Evolutionary conservation across 2,888 invertebrate species (phyloP).

Genomic region (Euzophera pinguis): DNA sequence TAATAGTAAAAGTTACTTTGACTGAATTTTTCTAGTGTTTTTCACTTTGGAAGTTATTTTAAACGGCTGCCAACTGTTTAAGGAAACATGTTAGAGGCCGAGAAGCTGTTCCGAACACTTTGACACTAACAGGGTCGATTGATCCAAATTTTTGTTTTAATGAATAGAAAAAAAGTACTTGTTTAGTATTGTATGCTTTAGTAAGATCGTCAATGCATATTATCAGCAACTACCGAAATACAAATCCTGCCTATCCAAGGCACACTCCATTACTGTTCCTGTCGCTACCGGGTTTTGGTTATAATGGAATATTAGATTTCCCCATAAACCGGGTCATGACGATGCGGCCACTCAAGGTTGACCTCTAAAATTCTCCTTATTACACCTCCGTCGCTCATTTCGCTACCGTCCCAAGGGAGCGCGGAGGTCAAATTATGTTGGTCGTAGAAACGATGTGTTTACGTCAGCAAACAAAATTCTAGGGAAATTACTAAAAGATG

Average conservation of each 20-base stretch:
- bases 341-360: slow-evolving; percentile 48
- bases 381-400: slow-evolving; percentile 20
- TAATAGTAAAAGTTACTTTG: no score
- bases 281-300: slow-evolving; percentile 50
- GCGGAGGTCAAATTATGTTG: slow-evolving; percentile 36
- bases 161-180: no score
- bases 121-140: no score
- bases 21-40: no score
- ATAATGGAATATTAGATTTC: slow-evolving; percentile 71
- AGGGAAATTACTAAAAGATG: slow-evolving; percentile 56
- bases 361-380: slow-evolving; percentile 42
- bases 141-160: no score
- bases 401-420: slow-evolving; percentile 18
- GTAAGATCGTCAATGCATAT: not conserved
- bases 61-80: no score
- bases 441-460: slow-evolving; percentile 43
- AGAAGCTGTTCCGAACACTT: no score
- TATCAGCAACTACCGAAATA: slow-evolving; percentile 1
- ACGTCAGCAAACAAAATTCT: slow-evolving; percentile 50
- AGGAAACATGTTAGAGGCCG: no score
- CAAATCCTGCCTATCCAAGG: slow-evolving; percentile 33
- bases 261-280: slow-evolving; percentile 54
- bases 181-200: not conserved
- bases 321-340: slow-evolving; percentile 53
- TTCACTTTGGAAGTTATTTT: no score